Conservation (phyloP, 64 coral and sea anemone genomes). For the Stichodactyla helianthus region DNA sequence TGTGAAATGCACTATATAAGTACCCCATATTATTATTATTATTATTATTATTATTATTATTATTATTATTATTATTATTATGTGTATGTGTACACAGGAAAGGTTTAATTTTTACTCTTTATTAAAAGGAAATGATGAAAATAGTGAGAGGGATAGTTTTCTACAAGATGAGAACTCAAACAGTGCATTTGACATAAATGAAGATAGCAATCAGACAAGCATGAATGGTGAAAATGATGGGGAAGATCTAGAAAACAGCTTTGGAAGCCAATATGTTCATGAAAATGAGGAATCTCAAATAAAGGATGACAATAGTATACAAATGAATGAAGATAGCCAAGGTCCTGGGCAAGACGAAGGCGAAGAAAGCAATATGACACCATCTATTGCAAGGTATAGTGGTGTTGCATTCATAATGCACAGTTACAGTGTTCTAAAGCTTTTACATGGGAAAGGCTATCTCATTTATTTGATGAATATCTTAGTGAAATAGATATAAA, state of each 20-base stretch:
- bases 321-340: slow-evolving; percentile 37
- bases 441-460: too few species aligned
- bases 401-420: too few species aligned
- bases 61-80: too few species aligned
- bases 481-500: too few species aligned
- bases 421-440: too few species aligned
- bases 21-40: too few species aligned
- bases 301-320: slow-evolving; percentile 37
- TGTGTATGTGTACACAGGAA: too few species aligned
- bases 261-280: slow-evolving; percentile 59
- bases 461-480: too few species aligned
- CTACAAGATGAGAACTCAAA: slow-evolving; percentile 53
- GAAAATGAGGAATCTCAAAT: slow-evolving; percentile 43
- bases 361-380: slow-evolving; percentile 76
- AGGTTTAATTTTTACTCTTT: neutral
- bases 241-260: slow-evolving; percentile 64
- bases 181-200: slow-evolving; percentile 63
- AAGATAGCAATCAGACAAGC: slow-evolving; percentile 58
- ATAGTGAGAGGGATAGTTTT: slow-evolving; percentile 41
- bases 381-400: slow-evolving; percentile 66
- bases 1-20: too few species aligned
- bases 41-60: too few species aligned
- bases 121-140: slow-evolving; percentile 41
- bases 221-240: slow-evolving; percentile 61
- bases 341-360: slow-evolving; percentile 52